Conservation (phyloP, 2,888 invertebrate genomes). For the Clusia tigrina region DNA sequence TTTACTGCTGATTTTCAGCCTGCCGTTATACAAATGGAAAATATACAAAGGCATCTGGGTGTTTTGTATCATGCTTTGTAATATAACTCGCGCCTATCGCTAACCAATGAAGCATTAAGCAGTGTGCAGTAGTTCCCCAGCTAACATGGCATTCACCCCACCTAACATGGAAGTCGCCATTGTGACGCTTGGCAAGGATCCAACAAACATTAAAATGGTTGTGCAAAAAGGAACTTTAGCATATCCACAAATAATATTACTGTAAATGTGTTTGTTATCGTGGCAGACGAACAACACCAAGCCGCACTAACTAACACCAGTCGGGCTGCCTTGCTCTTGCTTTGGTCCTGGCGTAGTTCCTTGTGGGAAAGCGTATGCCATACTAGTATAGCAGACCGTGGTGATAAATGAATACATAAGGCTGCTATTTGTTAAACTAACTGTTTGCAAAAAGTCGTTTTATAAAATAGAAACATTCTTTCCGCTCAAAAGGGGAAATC, state of each 20-base stretch:
- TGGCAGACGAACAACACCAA: conserved; percentile 10
- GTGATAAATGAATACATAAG: conserved; percentile 27
- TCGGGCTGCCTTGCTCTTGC: no score
- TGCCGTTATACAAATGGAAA: no score
- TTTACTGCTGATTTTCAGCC: no score
- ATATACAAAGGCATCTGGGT: no score
- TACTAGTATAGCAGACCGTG: background rate
- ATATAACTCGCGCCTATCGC: no score
- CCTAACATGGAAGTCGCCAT: background rate
- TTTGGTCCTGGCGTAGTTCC: no score
- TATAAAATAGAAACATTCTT: no score
- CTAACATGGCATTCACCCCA: no score
- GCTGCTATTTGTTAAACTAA: conserved; percentile 28
- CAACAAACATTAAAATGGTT: background rate
- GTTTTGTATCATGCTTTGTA: no score
- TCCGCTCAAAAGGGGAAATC: conserved; percentile 19
- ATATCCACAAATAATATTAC: conserved; percentile 1
- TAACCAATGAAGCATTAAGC: background rate
- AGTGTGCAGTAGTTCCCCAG: background rate
- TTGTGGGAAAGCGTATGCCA: no score
- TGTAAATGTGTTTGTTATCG: conserved; percentile 10
- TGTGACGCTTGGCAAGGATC: background rate
- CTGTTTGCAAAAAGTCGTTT: conserved; percentile 22
- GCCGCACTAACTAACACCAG: no score
- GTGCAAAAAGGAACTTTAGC: no score